Base-by-base conservation (phyloP, 2,797 vertebrate genomes). In the Anniella stebbinsi region DNA sequence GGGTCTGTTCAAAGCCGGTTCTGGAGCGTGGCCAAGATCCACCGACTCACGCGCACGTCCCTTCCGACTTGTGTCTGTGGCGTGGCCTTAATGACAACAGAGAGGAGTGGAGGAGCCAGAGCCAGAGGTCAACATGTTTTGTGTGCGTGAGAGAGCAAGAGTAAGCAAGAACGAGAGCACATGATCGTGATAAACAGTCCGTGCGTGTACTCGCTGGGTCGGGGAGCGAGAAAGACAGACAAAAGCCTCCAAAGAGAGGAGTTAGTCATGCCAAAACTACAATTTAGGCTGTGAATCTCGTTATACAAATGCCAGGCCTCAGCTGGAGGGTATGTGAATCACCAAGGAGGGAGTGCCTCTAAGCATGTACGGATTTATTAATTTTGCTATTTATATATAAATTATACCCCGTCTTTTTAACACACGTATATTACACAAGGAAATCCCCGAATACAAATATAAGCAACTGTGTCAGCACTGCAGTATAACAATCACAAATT, bases 221-320 rank as follows among this genome's bases (percentile, higher is more conserved):
- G 41, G 36, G 67, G 25, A 45, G 10, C 33, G 38, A 10, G 18
- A n/a, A 48, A 13, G 18, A 21, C 23, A 13, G 18, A 21, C n/a
- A 4, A 28, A 33, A 66, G 54, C 11, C 84, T 30, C 28, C 82
- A 69, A 45, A 48, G 67, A 1, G 6, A 48, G 67, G 13, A 36
- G 4, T 23, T 33, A 8, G 30, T 54, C 70, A 41, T 11, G 28
- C 70, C 36, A 36, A 30, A 45, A 21, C 25, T 5, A 30, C 13
- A 30, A 17, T 28, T n/a, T 10, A 33, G 23, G 11, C 63, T 4
- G 7, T 3, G 11, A 38, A 54, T 15, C 33, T 4, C 21, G 30
- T 3, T 0, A 0, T 28, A 7, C 48, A 17, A 1, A 15, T 4
- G n/a, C 86, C 33, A 28, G 4, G 18, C 21, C 0, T 3, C 21